Evolutionary conservation across 2,888 invertebrate species (phyloP), one percentile per base, ranked within the genome.

Genomic region (Oxytorus armatus): DNA sequence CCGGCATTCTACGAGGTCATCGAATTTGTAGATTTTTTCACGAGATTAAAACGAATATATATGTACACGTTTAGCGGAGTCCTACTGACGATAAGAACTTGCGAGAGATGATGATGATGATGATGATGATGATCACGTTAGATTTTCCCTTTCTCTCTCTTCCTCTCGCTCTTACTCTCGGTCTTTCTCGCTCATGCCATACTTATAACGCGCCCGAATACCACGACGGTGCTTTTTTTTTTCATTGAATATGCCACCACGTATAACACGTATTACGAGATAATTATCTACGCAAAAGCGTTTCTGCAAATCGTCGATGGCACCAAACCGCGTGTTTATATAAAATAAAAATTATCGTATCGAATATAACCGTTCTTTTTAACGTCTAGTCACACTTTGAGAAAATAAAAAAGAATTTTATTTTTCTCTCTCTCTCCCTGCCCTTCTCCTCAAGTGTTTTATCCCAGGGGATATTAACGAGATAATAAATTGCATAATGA

Each of bases 21-120:
- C 79, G 79, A 81, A 81, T 81, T 81, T 76, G 79, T 81, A 77
- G 76, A 81, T 80, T 53, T 51, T 66, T 73, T 76, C 75, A 72
- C 74, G 59, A 49, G 69, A 82, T 82, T 69, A 73, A 73, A 75
- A 74, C 14, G 53, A 29, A 55, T 59, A 79, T 69, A 68, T 73
- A 57, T 55, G 61, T 57, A 69, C 49, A 55, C 66, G 76, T 80
- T 73, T 70, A 59, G 76, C 29, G 55, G 51, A 29, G 18, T 42
- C 75, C n/a, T 66, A 55, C 53, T 65, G 39, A 42, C 68, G 76
- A 80, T 76, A 76, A 76, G 76, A 76, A 3, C 14, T 51, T 29
- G 59, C 53, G 14, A 57, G n/a, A 47, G 47, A 76, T 68, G 29
- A 33, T 44, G 57, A 23, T 36, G 29, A 47, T 70, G 39, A 63